phyloP scores from a whole-genome alignment of 1,140 invertebrate species.

The Meteorus sp. region DNA sequence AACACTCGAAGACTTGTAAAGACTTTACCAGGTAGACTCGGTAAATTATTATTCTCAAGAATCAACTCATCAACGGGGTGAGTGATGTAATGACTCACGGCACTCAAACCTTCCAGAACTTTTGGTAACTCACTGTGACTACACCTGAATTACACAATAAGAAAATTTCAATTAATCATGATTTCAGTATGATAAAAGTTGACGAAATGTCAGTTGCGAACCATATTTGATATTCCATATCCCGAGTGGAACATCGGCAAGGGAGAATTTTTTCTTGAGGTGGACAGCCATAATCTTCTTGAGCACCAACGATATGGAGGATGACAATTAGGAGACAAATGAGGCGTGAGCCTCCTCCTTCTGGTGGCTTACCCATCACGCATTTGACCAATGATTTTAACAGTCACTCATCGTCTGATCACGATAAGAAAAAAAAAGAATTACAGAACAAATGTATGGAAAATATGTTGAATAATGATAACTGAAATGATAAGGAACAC shows the following conservation, averaged over 20 bases:
- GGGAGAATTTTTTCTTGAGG: slow-evolving; percentile 67
- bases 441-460: no score
- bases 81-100: slow-evolving; percentile 68
- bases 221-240: slow-evolving; percentile 73
- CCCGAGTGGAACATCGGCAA: slow-evolving; percentile 67
- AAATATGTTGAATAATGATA: no score
- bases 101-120: slow-evolving; percentile 72
- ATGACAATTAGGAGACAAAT: slow-evolving; percentile 35
- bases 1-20: slow-evolving; percentile 74
- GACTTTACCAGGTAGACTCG: slow-evolving; percentile 75
- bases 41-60: slow-evolving; percentile 82
- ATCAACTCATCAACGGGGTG: slow-evolving; percentile 81
- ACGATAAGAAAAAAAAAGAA: neutral
- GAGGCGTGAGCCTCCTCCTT: slow-evolving; percentile 42
- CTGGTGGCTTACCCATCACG: slow-evolving; percentile 52
- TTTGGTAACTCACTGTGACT: slow-evolving; percentile 80
- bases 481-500: no score
- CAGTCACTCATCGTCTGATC: neutral
- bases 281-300: slow-evolving; percentile 62
- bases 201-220: slow-evolving; percentile 35
- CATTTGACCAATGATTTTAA: slow-evolving; percentile 36
- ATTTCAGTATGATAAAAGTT: neutral
- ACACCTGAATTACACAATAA: slow-evolving; percentile 64
- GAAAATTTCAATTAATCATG: neutral
- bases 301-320: slow-evolving; percentile 25